phyloP scores from a whole-genome alignment of 2,888 invertebrate genomes.

The Lordiphosa andalusiaca region DNA sequence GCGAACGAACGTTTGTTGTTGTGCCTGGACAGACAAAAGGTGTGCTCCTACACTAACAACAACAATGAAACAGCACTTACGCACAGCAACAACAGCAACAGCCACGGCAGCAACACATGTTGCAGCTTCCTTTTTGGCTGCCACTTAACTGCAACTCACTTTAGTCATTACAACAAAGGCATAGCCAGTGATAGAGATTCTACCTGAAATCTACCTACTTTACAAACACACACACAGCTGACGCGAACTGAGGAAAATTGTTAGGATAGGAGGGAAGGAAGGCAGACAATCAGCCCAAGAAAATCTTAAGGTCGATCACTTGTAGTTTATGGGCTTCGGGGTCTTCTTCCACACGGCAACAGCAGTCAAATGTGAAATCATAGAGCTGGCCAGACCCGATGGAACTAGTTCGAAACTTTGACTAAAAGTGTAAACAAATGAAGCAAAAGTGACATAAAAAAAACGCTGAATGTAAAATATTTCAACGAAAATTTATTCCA shows the following conservation, averaged over 20 bases:
- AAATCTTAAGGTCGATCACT: constrained; percentile 75
- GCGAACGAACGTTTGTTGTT: constrained; percentile 16
- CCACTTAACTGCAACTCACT: constrained; percentile 75
- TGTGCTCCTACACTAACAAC: constrained; percentile 48
- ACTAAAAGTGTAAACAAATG: no score
- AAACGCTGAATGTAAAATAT: no score
- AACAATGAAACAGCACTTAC: constrained; percentile 68
- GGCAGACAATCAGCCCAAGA: constrained; percentile 59
- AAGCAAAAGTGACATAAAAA: no score
- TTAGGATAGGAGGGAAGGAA: constrained; percentile 7
- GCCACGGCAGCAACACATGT: constrained; percentile 50
- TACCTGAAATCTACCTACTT: constrained; percentile 67
- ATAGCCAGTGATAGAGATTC: constrained; percentile 31
- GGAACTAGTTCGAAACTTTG: no score
- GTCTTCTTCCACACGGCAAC: constrained; percentile 14
- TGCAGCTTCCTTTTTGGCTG: constrained; percentile 74
- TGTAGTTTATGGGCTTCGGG: constrained; percentile 74
- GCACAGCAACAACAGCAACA: constrained; percentile 36
- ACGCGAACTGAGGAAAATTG: constrained; percentile 33
- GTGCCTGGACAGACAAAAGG: constrained; percentile 51
- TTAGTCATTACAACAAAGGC: constrained; percentile 44
- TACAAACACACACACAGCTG: constrained; percentile 22
- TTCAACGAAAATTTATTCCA: no score
- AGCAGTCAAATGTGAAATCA: no score
- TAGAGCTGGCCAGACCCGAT: no score